A percentile compares a stretch with the other conserved stretches of the same genome.
Conservation (phyloP, 2,797 vertebrate genomes). For the Leptoclinus maculatus region DNA sequence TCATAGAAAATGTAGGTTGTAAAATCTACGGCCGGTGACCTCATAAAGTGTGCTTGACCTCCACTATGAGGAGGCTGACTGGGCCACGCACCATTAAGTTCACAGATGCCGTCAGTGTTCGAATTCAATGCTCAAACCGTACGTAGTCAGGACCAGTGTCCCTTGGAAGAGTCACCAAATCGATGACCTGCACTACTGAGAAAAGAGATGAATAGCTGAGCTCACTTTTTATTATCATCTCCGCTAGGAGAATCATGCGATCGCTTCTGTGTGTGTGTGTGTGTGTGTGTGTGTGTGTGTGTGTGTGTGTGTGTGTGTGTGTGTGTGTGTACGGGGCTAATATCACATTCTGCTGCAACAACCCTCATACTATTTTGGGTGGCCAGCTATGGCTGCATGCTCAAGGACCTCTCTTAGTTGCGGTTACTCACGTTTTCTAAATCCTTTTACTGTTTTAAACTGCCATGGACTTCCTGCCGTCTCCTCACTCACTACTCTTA, state of each 20-base stretch:
- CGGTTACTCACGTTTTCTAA: background rate
- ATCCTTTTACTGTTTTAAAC: background rate
- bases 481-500: background rate
- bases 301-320: background rate
- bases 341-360: too few relatives aligned
- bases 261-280: background rate
- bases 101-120: conserved; percentile 68
- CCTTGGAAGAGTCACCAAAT: conserved; percentile 41
- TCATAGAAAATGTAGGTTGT: conserved; percentile 62
- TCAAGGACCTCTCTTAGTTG: background rate
- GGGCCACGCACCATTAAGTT: conserved; percentile 77
- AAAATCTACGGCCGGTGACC: conserved; percentile 73
- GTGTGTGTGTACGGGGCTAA: background rate
- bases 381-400: background rate
- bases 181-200: conserved; percentile 26
- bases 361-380: too few relatives aligned
- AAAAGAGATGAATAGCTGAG: conserved; percentile 25
- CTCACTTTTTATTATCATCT: conserved; percentile 30
- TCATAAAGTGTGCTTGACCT: conserved; percentile 79
- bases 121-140: conserved; percentile 60
- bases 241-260: background rate
- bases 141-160: conserved; percentile 42
- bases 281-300: background rate
- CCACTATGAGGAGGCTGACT: conserved; percentile 69
- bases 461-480: background rate